Evolutionary conservation across 2,797 vertebrate species (phyloP), one percentile per base, ranked within the genome.

Genomic region (Sciurus vulgaris): DNA sequence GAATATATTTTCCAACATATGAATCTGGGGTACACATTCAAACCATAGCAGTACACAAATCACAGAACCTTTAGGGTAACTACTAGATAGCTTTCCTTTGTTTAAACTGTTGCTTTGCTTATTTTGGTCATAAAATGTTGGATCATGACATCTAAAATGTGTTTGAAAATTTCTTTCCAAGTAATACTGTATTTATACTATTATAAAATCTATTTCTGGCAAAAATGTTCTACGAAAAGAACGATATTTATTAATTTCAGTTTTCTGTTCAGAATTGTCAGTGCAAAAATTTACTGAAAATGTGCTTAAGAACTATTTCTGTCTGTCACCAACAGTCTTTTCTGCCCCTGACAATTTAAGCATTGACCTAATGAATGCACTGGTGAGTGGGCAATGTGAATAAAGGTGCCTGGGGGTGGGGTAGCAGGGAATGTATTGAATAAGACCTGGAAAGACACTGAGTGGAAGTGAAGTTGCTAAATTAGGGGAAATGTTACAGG

Each of bases 211-310:
- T 73, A 5, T 13, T 73, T 63, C 69, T 93, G 72, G 28, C 30
- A 91, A 90, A 92, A 61, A 70, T 74, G 15, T 70, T n/a, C 26
- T 84, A 15, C 15, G 56, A 44, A 72, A 91, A 72, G 38, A 76
- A 65, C 72, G 11, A 85, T 77, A 76, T 93, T 72, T 89, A 41
- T 87, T 78, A 47, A 76, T 51, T 56, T 92, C 0, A 38, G 15
- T 5, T 33, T 89, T 67, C 28, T 81, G 49, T 86, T 92, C 76
- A 67, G 33, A 79, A 33, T 38, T 72, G 18, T 77, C 54, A 97
- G 69, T 54, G 5, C 35, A 59, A 67, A 54, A 86, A 24, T 96
- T 83, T 82, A 67, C n/a, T 5, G 30, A 54, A 28, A 86, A 63
- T 63, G 2, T 86, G 33, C 54, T 33, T 35, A 44, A 61, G 44